These are phyloP conservation scores for Eudemis profundana DNA, from an alignment of 2,888 invertebrate species.

Conservation along the genomic window DNA sequence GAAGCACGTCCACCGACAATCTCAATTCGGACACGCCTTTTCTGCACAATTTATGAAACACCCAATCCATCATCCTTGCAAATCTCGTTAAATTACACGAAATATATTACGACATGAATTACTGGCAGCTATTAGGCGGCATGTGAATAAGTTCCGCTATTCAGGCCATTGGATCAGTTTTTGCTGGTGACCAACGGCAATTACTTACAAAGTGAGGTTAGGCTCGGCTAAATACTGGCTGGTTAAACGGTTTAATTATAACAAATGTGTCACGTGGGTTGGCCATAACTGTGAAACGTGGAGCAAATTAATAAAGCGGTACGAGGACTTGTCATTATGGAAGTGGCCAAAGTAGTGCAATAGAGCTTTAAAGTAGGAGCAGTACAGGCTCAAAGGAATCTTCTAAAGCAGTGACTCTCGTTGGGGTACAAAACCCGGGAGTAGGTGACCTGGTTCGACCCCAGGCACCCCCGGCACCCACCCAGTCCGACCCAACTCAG, in stretches of 20 bases:
- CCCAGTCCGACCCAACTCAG: too few species aligned
- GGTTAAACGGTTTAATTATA: conserved; percentile 18
- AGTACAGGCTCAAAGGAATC: too few species aligned
- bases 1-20: neutral
- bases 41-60: conserved; percentile 8
- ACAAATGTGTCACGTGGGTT: conserved; percentile 7
- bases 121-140: conserved; percentile 11
- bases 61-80: conserved; percentile 25
- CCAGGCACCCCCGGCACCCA: too few species aligned
- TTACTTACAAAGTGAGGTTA: conserved; percentile 13
- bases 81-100: conserved; percentile 4
- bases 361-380: too few species aligned
- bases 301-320: neutral
- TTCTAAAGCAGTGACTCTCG: too few species aligned
- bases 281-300: conserved; percentile 9
- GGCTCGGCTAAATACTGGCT: conserved; percentile 18
- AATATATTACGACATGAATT: conserved; percentile 21
- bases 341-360: too few species aligned
- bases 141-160: conserved; percentile 16
- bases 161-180: conserved; percentile 13
- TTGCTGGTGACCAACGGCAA: conserved; percentile 17
- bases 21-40: conserved; percentile 1
- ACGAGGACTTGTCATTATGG: too few species aligned
- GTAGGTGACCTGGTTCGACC: too few species aligned
- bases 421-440: too few species aligned